Evolutionary conservation across 1,140 invertebrate species (phyloP).

Genomic region (Sitodiplosis mosellana): DNA sequence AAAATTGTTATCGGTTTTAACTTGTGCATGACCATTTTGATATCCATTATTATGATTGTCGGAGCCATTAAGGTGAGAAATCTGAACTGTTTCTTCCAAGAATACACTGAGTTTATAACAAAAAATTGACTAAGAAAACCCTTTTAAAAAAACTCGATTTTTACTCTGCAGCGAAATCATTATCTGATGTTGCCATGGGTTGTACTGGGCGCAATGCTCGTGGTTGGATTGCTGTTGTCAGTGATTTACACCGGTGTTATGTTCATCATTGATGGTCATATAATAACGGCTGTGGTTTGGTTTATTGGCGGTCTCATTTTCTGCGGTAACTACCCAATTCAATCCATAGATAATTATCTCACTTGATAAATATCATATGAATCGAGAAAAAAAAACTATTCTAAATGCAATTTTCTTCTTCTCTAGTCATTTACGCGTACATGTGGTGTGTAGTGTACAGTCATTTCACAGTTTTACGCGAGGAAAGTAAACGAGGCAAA

Average conservation of each 20-base stretch:
- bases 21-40: slow-evolving; percentile 61
- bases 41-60: slow-evolving; percentile 52
- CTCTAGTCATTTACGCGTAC: slow-evolving; percentile 47
- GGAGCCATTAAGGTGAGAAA: slow-evolving; percentile 45
- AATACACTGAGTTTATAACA: not conserved
- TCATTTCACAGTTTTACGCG: slow-evolving; percentile 48
- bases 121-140: not conserved
- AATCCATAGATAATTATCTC: too few species aligned
- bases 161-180: slow-evolving; percentile 45
- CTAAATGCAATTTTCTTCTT: slow-evolving; percentile 3
- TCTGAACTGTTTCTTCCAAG: not conserved
- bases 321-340: slow-evolving; percentile 29
- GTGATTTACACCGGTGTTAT: slow-evolving; percentile 54
- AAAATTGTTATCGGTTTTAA: slow-evolving; percentile 62
- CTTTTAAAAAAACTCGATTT: slow-evolving; percentile 4
- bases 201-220: slow-evolving; percentile 53
- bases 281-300: slow-evolving; percentile 35
- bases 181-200: slow-evolving; percentile 70
- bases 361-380: too few species aligned
- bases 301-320: slow-evolving; percentile 39
- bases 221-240: slow-evolving; percentile 49
- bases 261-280: slow-evolving; percentile 39
- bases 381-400: too few species aligned
- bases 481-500: slow-evolving; percentile 41
- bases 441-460: slow-evolving; percentile 64